A percentile compares a stretch with the other conserved stretches of the same genome.
phyloP scores from a whole-genome alignment of 2,888 invertebrate species.

The Autographa pulchrina region DNA sequence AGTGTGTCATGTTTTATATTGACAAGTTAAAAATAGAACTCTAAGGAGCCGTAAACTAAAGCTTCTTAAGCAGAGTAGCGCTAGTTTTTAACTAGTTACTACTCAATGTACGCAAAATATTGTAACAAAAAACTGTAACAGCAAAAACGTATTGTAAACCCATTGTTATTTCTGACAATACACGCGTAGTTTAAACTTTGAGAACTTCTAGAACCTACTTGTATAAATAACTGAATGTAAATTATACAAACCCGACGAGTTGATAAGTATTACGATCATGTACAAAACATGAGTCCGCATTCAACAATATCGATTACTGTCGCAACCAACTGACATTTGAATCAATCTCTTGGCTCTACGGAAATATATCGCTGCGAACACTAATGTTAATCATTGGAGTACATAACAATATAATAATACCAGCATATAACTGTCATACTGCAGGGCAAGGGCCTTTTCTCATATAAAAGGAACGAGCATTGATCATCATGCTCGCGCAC shows the following conservation, averaged over 20 bases:
- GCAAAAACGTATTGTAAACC: neutral
- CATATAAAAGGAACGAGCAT: neutral
- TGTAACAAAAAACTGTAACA: neutral
- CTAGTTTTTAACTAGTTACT: no score
- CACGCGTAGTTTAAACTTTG: neutral
- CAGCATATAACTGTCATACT: neutral
- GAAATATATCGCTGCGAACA: neutral
- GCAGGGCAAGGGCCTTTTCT: no score
- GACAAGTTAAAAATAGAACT: no score
- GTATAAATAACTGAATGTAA: neutral
- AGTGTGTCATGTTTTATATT: no score
- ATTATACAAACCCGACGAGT: neutral
- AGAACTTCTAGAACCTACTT: neutral
- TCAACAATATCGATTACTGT: conserved; percentile 22
- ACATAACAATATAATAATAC: no score
- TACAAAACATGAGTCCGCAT: neutral
- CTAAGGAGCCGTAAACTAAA: no score
- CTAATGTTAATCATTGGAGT: neutral
- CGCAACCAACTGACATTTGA: conserved; percentile 35
- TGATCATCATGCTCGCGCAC: neutral
- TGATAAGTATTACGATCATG: neutral
- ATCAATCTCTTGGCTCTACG: conserved; percentile 23
- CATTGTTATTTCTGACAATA: neutral
- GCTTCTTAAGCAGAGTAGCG: no score
- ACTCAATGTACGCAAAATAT: no score